Conservation (phyloP, 2,113 vertebrate species). For the Vombatus ursinus region DNA sequence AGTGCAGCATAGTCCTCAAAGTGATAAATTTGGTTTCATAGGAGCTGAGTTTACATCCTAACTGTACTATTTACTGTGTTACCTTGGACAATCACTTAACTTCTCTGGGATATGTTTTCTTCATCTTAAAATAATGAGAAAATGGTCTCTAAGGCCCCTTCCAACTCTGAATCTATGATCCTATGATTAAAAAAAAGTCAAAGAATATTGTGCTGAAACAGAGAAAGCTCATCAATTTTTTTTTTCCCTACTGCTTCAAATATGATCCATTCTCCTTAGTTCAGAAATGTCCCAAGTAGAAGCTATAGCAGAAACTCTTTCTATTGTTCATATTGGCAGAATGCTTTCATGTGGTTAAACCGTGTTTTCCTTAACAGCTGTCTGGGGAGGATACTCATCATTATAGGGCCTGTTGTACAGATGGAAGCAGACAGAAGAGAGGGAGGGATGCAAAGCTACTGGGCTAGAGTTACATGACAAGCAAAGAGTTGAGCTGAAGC, state of each 20-base stretch:
- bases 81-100: background rate
- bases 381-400: background rate
- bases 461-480: background rate
- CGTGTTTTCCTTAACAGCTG: constrained; percentile 38
- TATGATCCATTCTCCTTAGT: background rate
- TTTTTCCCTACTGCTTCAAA: background rate
- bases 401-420: background rate
- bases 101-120: background rate
- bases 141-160: background rate
- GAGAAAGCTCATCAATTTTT: background rate
- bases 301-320: background rate
- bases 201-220: background rate
- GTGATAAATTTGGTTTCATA: background rate
- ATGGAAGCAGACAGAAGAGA: background rate
- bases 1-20: background rate
- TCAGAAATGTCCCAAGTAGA: constrained; percentile 58
- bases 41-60: background rate
- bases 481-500: background rate
- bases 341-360: background rate
- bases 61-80: background rate
- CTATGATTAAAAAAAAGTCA: background rate
- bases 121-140: background rate
- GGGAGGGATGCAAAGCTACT: background rate
- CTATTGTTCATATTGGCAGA: constrained; percentile 38
- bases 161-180: background rate